Evolutionary conservation across 2,797 vertebrate species (phyloP).

Genomic region (Leuciscus waleckii): DNA sequence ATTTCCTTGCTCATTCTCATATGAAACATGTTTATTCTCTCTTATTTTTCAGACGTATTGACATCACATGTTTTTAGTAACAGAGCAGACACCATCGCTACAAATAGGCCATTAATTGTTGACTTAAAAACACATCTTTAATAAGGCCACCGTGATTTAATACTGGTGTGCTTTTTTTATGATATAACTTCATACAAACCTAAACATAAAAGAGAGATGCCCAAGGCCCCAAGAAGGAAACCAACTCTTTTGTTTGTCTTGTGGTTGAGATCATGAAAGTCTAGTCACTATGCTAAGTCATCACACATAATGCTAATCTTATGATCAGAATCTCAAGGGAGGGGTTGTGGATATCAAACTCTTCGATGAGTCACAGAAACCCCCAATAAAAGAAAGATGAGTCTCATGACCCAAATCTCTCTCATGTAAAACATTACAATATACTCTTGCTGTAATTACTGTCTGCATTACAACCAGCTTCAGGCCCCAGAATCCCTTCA

Average conservation of each 20-base stretch:
- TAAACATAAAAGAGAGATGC: constrained; percentile 10
- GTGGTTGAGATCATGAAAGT: constrained; percentile 38
- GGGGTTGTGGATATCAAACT: background rate
- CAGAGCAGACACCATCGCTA: background rate
- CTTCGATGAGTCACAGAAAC: constrained; percentile 52
- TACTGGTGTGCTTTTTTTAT: background rate
- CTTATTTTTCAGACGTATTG: constrained; percentile 29
- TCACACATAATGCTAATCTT: background rate
- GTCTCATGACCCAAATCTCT: constrained; percentile 40
- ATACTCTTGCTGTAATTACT: constrained; percentile 57
- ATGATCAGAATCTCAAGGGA: constrained; percentile 24
- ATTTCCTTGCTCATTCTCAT: background rate
- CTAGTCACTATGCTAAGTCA: constrained; percentile 6
- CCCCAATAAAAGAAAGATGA: constrained; percentile 38
- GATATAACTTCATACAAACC: background rate
- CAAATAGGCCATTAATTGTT: constrained; percentile 8
- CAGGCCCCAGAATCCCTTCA: constrained; percentile 53
- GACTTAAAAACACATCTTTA: constrained; percentile 9
- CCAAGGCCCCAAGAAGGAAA: constrained; percentile 5
- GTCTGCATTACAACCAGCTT: constrained; percentile 50
- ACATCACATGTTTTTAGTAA: constrained; percentile 32
- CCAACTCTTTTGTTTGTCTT: constrained; percentile 40
- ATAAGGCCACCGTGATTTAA: constrained; percentile 12
- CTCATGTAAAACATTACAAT: constrained; percentile 48
- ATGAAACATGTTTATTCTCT: constrained; percentile 9